Conservation (phyloP, 2,888 invertebrate species). For the Megalurothrips usitatus region DNA sequence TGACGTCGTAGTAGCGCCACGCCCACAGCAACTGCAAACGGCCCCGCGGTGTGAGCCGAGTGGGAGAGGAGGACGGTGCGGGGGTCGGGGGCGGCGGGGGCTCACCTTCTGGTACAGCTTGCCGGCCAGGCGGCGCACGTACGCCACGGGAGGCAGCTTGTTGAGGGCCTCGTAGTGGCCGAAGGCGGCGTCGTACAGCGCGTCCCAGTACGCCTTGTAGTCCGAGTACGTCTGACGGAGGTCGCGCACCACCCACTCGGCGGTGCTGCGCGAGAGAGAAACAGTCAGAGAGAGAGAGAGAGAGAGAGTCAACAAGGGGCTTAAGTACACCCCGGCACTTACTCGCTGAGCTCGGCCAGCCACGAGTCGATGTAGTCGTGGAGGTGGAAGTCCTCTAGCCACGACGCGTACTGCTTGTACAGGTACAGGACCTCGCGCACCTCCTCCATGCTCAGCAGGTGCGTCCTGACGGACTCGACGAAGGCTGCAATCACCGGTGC, state of each 20-base stretch:
- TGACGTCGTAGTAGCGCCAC: slow-evolving; percentile 37
- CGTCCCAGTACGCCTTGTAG: slow-evolving; percentile 39
- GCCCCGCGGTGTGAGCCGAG: too few species aligned
- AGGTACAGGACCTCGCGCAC: slow-evolving; percentile 35
- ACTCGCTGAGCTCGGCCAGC: slow-evolving; percentile 37
- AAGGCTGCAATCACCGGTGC: neutral
- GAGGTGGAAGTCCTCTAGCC: slow-evolving; percentile 43
- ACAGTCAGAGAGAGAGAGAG: neutral
- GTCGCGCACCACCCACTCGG: slow-evolving; percentile 33
- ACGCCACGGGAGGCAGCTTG: slow-evolving; percentile 41
- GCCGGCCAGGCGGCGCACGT: slow-evolving; percentile 37
- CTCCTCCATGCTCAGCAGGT: slow-evolving; percentile 34
- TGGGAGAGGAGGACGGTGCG: too few species aligned
- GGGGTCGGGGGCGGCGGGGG: too few species aligned
- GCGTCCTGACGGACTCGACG: neutral
- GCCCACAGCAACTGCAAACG: slow-evolving; percentile 31
- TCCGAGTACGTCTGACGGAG: slow-evolving; percentile 38
- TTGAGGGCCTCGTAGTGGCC: slow-evolving; percentile 38
- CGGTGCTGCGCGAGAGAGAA: slow-evolving; percentile 30
- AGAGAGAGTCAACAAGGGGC: neutral
- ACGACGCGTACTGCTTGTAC: slow-evolving; percentile 40
- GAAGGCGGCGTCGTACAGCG: slow-evolving; percentile 37
- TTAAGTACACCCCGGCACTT: neutral
- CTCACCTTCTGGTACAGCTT: slow-evolving; percentile 34
- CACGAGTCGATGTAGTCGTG: slow-evolving; percentile 39